Conservation (phyloP, 53 echinoderm and acorn worm species). For the Temnopleurus reevesii region DNA sequence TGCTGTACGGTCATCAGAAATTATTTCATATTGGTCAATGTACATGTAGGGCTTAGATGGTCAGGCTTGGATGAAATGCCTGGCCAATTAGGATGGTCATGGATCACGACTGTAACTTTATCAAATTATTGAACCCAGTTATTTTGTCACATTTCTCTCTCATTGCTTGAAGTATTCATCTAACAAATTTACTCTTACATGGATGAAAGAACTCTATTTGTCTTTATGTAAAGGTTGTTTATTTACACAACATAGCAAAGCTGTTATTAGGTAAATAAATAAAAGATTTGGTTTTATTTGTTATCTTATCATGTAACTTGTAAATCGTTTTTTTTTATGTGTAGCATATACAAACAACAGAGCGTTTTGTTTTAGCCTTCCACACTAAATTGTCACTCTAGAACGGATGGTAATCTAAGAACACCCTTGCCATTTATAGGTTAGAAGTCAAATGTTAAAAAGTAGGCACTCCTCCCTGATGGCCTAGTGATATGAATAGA, state of each 20-base stretch:
- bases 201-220: too few relatives aligned
- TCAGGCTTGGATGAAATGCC: background rate
- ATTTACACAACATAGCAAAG: too few relatives aligned
- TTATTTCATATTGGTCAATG: background rate
- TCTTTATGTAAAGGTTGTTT: too few relatives aligned
- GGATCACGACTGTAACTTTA: background rate
- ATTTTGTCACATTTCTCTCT: too few relatives aligned
- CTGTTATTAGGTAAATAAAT: too few relatives aligned
- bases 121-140: too few relatives aligned
- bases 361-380: background rate
- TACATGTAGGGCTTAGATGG: background rate
- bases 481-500: slow-evolving; percentile 8
- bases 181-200: too few relatives aligned
- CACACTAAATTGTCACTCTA: background rate
- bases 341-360: background rate
- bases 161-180: too few relatives aligned
- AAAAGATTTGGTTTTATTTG: too few relatives aligned
- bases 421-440: slow-evolving; percentile 13
- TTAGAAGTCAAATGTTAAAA: slow-evolving; percentile 23
- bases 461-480: slow-evolving; percentile 2
- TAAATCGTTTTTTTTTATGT: too few relatives aligned
- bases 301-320: too few relatives aligned
- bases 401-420: background rate
- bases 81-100: background rate
- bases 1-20: background rate